A percentile compares a stretch with the other conserved stretches of the same genome.
Conservation (phyloP, 1,140 invertebrate species). For the Ceratitis capitata region DNA sequence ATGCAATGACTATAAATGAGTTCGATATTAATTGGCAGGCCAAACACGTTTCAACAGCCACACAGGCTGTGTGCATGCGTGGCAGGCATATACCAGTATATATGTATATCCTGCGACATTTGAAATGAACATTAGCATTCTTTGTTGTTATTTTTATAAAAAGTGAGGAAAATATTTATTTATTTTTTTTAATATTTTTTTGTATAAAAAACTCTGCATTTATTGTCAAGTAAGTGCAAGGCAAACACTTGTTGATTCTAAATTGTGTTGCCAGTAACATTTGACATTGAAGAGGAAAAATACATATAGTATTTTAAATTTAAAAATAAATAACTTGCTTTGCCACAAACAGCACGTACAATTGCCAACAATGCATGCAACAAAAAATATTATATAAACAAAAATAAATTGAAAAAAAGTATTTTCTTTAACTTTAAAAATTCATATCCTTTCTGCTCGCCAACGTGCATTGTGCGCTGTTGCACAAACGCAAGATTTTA, state of each 20-base stretch:
- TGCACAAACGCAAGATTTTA: background rate
- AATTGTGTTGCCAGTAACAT: background rate
- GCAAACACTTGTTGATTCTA: background rate
- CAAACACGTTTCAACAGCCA: background rate
- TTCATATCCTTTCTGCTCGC: background rate
- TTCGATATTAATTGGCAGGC: background rate
- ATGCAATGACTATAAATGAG: background rate
- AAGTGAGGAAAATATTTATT: background rate
- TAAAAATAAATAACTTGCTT: background rate
- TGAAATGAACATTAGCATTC: background rate
- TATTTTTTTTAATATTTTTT: too few species aligned
- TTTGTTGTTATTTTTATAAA: background rate
- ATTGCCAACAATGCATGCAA: background rate
- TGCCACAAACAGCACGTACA: constrained; percentile 14
- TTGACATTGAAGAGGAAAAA: too few species aligned
- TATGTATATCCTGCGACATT: constrained; percentile 24
- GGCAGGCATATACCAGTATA: too few species aligned
- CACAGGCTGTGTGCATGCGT: constrained; percentile 5
- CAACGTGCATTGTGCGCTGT: background rate
- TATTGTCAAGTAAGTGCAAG: background rate
- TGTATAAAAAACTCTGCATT: background rate
- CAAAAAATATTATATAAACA: too few species aligned
- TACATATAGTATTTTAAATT: background rate
- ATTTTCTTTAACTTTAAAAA: background rate
- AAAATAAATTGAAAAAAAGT: too few species aligned